phyloP scores from a whole-genome alignment of 2,113 vertebrate species.

The Rousettus leschenaultii region DNA sequence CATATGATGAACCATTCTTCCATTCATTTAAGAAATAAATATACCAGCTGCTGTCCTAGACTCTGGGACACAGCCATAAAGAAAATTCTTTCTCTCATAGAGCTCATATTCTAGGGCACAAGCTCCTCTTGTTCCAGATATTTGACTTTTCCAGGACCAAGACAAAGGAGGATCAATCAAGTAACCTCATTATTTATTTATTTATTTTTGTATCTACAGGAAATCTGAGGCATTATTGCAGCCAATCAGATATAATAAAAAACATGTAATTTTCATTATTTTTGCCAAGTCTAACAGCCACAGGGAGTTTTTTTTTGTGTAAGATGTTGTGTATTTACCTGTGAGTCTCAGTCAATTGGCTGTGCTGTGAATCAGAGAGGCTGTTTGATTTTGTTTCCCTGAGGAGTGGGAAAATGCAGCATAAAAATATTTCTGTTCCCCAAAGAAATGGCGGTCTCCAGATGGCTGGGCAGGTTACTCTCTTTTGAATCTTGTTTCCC shows the following conservation, averaged over 20 bases:
- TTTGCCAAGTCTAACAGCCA: constrained; percentile 47
- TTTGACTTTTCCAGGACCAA: constrained; percentile 29
- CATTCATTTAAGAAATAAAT: neutral
- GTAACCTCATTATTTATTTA: constrained; percentile 28
- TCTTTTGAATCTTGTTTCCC: neutral
- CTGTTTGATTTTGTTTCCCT: constrained; percentile 56
- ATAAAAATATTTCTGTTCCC: constrained; percentile 55
- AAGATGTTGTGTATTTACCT: constrained; percentile 64
- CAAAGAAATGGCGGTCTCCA: constrained; percentile 15
- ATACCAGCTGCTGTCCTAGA: neutral
- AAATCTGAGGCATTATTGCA: constrained; percentile 60
- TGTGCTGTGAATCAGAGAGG: constrained; percentile 47
- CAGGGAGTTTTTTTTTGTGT: constrained; percentile 54
- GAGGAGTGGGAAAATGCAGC: constrained; percentile 8
- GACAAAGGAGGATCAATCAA: constrained; percentile 39
- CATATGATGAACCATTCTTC: neutral
- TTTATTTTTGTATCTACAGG: constrained; percentile 23
- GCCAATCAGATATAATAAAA: constrained; percentile 37
- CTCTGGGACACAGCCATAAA: neutral
- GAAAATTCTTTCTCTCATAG: neutral
- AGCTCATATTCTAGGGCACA: neutral
- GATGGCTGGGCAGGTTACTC: neutral
- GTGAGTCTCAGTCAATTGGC: constrained; percentile 41
- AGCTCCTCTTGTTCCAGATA: neutral
- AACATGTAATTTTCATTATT: constrained; percentile 52